Percentiles rank a stretch among this genome's conserved stretches.
Evolutionary conservation across 2,113 vertebrate genomes (phyloP).

Genomic region (Monopterus albus): DNA sequence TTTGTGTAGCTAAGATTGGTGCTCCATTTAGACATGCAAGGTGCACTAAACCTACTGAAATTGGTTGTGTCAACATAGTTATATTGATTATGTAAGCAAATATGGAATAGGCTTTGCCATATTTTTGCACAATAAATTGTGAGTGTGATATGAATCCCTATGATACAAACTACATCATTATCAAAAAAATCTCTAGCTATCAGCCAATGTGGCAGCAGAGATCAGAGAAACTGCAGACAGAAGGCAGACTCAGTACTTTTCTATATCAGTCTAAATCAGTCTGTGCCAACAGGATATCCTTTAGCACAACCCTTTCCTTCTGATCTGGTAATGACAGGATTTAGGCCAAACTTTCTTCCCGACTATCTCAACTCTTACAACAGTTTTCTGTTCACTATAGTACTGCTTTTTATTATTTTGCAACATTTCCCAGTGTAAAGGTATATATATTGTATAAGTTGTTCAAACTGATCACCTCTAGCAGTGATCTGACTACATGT

Average conservation of each 20-base stretch:
- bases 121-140: not conserved
- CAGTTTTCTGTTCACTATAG: not conserved
- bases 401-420: not conserved
- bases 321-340: constrained; percentile 38
- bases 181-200: not conserved
- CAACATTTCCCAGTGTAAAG: not conserved
- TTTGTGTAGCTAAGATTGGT: constrained; percentile 47
- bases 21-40: constrained; percentile 20
- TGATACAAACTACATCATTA: not conserved
- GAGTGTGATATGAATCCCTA: not conserved
- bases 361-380: not conserved
- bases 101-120: not conserved
- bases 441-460: too few species aligned
- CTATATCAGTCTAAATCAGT: constrained; percentile 40
- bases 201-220: not conserved
- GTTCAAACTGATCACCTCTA: not conserved
- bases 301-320: constrained; percentile 59
- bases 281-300: constrained; percentile 73
- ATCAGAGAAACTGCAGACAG: constrained; percentile 1
- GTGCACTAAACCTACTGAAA: not conserved
- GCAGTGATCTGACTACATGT: not conserved
- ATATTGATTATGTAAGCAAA: constrained; percentile 4
- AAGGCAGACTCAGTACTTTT: constrained; percentile 46
- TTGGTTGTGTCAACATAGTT: not conserved
- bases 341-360: constrained; percentile 1